Percentiles rank a stretch among this genome's conserved stretches.
Evolutionary conservation across 2,888 invertebrate genomes (phyloP).

Genomic region (Unio pictorum): DNA sequence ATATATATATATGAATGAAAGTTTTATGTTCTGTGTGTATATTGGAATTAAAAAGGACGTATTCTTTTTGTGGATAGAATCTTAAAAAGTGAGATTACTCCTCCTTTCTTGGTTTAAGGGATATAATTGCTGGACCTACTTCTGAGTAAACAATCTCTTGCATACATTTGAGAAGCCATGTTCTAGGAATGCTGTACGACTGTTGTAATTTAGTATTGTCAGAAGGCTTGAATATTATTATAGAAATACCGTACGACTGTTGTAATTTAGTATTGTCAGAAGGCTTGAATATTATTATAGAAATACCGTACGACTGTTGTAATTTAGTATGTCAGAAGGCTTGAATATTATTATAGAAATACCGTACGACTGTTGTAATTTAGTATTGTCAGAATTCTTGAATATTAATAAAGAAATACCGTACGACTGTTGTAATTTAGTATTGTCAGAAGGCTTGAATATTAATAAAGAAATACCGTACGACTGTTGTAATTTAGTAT

Average conservation of each 20-base stretch:
- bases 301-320: background rate
- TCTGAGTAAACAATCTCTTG: background rate
- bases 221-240: too few species aligned
- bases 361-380: background rate
- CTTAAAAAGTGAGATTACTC: too few species aligned
- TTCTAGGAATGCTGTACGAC: background rate
- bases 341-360: too few species aligned
- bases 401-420: too few species aligned
- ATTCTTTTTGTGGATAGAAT: too few species aligned
- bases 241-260: background rate
- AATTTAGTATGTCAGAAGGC: background rate
- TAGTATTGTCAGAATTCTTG: background rate
- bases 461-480: background rate
- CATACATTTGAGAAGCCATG: background rate
- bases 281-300: too few species aligned
- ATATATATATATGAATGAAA: too few species aligned
- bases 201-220: background rate
- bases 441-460: too few species aligned
- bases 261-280: background rate
- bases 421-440: background rate
- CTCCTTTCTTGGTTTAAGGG: too few species aligned
- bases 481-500: background rate
- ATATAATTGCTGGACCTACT: background rate
- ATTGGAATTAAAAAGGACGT: too few species aligned
- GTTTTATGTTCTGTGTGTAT: too few species aligned